Evolutionary conservation across 2,113 vertebrate species (phyloP), one percentile per base, ranked within the genome.

Genomic region (Urocolius indicus): DNA sequence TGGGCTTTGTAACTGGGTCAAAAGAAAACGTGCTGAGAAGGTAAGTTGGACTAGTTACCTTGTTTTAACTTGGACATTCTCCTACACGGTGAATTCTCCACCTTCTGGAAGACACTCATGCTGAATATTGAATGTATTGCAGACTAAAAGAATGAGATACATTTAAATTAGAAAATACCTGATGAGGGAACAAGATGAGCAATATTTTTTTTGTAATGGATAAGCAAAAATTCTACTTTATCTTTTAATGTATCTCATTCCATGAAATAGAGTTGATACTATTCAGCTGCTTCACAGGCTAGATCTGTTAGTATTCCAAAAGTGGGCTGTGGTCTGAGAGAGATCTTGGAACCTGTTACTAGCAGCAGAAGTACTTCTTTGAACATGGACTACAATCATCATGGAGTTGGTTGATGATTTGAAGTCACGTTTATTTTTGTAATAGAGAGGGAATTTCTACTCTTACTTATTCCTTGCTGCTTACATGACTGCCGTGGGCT

Each of bases 31-130:
- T 38, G 19, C 59, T 59, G 41, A 69, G 65, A 84, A 95, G 92
- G 97, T 97, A 91, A 93, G 94, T 51, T 45, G 13, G 13, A 54
- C n/a, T 45, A 49, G 13, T 27, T 94, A n/a, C 10, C n/a, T 52
- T 48, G 6, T 36, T 29, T 52, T 82, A 66, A 23, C 24, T 52
- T 66, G 4, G 20, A 7, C 43, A 36, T 87, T 86, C 41, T 45
- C 11, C 9, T 32, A 22, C 18, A 14, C 1, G 2, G 21, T 66
- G 27, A 77, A 48, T 77, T 58, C 18, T 84, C 92, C 48, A 41
- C 24, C 17, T 71, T 92, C 54, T 80, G n/a, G 71, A 66, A 65
- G 59, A 27, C 19, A 57, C 13, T 80, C 32, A 11, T 78, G 19
- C 16, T 93, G 32, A 32, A 18, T 79, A 55, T 51, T 71, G 43